Evolutionary conservation across 2,888 invertebrate species (phyloP).

Genomic region (Dryomyza anilis): DNA sequence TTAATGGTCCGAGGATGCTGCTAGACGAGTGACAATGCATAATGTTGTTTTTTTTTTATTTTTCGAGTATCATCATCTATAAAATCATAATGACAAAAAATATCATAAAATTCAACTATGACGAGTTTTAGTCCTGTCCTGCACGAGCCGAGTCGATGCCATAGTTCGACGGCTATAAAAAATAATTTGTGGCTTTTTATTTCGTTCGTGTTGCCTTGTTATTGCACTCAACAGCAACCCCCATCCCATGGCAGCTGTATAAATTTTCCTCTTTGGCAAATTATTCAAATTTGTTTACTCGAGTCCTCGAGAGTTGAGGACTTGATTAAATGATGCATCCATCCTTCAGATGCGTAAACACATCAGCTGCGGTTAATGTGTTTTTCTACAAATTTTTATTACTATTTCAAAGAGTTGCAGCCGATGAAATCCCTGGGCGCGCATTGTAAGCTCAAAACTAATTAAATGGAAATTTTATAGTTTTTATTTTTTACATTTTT

Average conservation of each 20-base stretch:
- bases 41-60: slow-evolving; percentile 26
- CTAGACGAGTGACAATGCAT: slow-evolving; percentile 28
- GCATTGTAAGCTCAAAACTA: no score
- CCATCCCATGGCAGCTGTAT: not conserved
- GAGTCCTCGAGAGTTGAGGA: not conserved
- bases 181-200: slow-evolving; percentile 42
- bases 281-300: slow-evolving; percentile 6
- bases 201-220: not conserved
- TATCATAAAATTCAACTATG: slow-evolving; percentile 14
- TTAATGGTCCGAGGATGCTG: slow-evolving; percentile 31
- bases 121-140: slow-evolving; percentile 1
- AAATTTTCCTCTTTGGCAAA: slow-evolving; percentile 15
- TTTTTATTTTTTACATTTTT: no score
- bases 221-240: slow-evolving; percentile 3
- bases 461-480: no score
- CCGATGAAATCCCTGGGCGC: no score
- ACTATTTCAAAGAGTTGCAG: no score
- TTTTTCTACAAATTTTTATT: slow-evolving; percentile 9
- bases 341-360: not conserved
- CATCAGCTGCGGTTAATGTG: slow-evolving; percentile 30
- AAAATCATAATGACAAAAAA: slow-evolving; percentile 21
- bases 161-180: slow-evolving; percentile 39
- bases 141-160: slow-evolving; percentile 2
- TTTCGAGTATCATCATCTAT: slow-evolving; percentile 7
- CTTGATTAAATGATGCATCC: slow-evolving; percentile 4